Evolutionary conservation across 2,113 vertebrate genomes (phyloP), one percentile per base, ranked within the genome.

Genomic region (Albula goreensis): DNA sequence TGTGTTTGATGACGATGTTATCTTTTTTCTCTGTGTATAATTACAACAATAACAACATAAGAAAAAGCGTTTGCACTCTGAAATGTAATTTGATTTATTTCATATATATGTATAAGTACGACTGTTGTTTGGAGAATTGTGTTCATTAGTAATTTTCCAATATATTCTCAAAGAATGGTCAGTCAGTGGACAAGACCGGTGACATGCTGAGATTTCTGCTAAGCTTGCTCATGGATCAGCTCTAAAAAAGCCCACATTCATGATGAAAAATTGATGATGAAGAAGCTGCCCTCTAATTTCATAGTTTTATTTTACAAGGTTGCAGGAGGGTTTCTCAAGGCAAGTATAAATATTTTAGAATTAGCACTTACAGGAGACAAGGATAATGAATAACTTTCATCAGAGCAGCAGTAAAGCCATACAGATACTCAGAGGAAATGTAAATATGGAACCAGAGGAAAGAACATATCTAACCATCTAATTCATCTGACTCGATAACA

Each of bases 261-360:
- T 66, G 70, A 85, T 85, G 25, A 79, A 53, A 78, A 41, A 79
- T 85, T 79, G 70, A 85, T 85, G 31, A 49, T 13, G 52, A 74
- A 57, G n/a, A 78, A 50, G 74, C 53, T 5, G 17, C 41, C 22
- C 22, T 52, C 52, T 81, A 81, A 80, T 66, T 52, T 70, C 56
- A 51, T 50, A 4, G 12, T 31, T 66, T 31, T 17, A 49, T 85
- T 80, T 85, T 49, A 13, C 25, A 53, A 57, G n/a, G 41, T 79
- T 85, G 52, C 51, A 50, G 78, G 11, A 60, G 15, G 31, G 25
- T 60, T 85, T 60, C 77, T 63, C 56, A n/a, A 80, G 31, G 56
- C 78, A 57, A 81, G 9, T 19, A 57, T 78, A 25, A 56, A 78
- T 85, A 80, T 80, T 56, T 63, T 22, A 85, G 52, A n/a, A 22